These are phyloP conservation scores for Seira ritae DNA, from an alignment of 2,888 invertebrate species.

Conservation along the genomic window DNA sequence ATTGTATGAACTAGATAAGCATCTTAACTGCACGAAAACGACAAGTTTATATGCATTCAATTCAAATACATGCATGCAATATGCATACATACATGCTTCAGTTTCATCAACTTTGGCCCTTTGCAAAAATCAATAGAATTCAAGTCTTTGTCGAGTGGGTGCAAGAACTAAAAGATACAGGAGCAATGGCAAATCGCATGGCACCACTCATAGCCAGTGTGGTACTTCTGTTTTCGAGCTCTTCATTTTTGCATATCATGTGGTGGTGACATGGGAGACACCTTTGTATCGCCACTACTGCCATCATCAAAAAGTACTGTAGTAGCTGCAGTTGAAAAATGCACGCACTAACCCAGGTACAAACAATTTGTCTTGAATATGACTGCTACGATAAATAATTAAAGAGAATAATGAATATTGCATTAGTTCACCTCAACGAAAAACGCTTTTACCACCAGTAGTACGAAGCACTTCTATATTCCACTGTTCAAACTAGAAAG, in stretches of 20 bases:
- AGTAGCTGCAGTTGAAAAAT: not conserved
- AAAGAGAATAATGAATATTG: constrained; percentile 28
- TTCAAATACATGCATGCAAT: not conserved
- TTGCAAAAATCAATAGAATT: too few relatives aligned
- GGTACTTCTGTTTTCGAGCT: not conserved
- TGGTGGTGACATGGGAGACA: not conserved
- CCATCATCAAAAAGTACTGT: too few relatives aligned
- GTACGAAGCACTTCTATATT: too few relatives aligned
- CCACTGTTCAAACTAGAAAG: not conserved
- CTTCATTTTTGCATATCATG: not conserved
- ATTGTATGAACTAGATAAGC: not conserved
- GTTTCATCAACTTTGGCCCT: too few relatives aligned
- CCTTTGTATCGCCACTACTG: too few relatives aligned
- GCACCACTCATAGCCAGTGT: too few relatives aligned
- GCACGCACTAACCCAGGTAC: not conserved
- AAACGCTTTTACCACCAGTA: constrained; percentile 39
- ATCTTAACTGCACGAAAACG: not conserved
- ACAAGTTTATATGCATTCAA: too few relatives aligned
- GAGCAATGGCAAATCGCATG: not conserved
- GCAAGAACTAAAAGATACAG: not conserved
- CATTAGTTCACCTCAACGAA: constrained; percentile 23
- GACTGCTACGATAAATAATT: not conserved
- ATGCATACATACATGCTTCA: not conserved
- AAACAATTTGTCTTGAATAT: not conserved
- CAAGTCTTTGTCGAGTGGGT: not conserved